Evolutionary conservation across 1,140 invertebrate species (phyloP).

Genomic region (Caerostris darwini): DNA sequence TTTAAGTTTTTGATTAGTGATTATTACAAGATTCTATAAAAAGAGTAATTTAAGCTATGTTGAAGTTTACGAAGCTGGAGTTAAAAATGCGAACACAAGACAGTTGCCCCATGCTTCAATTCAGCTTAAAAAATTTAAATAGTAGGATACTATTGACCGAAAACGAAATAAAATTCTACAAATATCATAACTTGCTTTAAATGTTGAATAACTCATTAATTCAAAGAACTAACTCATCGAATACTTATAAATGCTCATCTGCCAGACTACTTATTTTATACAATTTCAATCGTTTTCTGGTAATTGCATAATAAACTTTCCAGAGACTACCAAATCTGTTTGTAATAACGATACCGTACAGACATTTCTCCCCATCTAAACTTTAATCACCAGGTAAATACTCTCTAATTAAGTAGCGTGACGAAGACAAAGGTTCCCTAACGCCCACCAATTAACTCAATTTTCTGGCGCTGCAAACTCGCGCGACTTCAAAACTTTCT

Average conservation of each 20-base stretch:
- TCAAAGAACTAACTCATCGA: background rate
- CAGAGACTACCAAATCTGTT: background rate
- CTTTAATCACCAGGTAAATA: slow-evolving; percentile 21
- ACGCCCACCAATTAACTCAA: slow-evolving; percentile 34
- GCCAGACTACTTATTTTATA: background rate
- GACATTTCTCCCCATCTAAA: slow-evolving; percentile 10
- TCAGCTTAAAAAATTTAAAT: no score
- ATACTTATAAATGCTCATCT: background rate
- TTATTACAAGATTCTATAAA: no score
- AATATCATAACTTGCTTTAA: background rate
- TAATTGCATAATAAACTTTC: slow-evolving; percentile 35
- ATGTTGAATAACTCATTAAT: background rate
- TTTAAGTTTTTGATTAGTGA: no score
- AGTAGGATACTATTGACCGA: no score
- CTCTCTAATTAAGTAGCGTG: slow-evolving; percentile 13
- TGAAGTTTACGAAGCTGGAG: no score
- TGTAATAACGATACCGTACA: slow-evolving; percentile 18
- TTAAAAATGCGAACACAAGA: no score
- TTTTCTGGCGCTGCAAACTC: slow-evolving; percentile 11
- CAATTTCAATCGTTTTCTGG: background rate
- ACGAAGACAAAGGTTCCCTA: slow-evolving; percentile 34
- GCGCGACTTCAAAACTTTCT: slow-evolving; percentile 37
- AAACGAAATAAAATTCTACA: no score
- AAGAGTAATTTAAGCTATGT: no score
- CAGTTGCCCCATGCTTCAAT: no score